These are phyloP conservation scores for Cephus spinipes DNA, from an alignment of 2,888 invertebrate species.

Conservation along the genomic window DNA sequence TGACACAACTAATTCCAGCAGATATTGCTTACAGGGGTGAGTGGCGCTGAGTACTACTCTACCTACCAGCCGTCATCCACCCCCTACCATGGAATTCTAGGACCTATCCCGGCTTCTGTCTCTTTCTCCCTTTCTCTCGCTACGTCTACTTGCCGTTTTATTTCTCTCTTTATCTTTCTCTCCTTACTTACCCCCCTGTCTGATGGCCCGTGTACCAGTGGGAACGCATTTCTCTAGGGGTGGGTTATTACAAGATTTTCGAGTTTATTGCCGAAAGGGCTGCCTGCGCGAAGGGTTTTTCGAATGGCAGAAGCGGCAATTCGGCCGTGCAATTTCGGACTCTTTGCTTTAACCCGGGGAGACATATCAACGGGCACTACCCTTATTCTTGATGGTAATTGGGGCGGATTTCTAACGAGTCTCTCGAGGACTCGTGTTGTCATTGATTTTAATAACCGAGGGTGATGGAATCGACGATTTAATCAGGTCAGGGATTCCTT, in stretches of 20 bases:
- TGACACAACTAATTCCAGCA: constrained; percentile 60
- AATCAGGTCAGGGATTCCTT: not conserved
- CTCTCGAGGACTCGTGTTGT: constrained; percentile 39
- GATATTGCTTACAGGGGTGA: constrained; percentile 48
- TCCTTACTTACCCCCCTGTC: not conserved
- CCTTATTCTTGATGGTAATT: constrained; percentile 48
- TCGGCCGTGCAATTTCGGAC: constrained; percentile 36
- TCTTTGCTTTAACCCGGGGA: constrained; percentile 31
- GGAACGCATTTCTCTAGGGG: constrained; percentile 13
- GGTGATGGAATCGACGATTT: not conserved
- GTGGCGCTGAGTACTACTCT: constrained; percentile 12
- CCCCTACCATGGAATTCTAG: not conserved
- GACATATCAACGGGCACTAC: constrained; percentile 5
- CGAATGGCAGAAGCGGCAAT: constrained; percentile 17
- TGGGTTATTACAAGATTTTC: constrained; percentile 45
- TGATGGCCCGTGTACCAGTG: not conserved
- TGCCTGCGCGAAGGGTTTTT: too few species aligned
- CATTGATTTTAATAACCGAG: constrained; percentile 51
- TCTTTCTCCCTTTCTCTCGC: not conserved
- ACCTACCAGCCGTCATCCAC: constrained; percentile 4
- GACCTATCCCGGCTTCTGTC: not conserved
- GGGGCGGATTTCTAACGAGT: constrained; percentile 45
- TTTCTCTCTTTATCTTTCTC: not conserved
- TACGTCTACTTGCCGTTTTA: not conserved
- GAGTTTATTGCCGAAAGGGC: constrained; percentile 41